Percentiles rank a stretch among this genome's conserved stretches.
Conservation (phyloP, 2,888 invertebrate species). For the Acanthosepion lycidas region DNA sequence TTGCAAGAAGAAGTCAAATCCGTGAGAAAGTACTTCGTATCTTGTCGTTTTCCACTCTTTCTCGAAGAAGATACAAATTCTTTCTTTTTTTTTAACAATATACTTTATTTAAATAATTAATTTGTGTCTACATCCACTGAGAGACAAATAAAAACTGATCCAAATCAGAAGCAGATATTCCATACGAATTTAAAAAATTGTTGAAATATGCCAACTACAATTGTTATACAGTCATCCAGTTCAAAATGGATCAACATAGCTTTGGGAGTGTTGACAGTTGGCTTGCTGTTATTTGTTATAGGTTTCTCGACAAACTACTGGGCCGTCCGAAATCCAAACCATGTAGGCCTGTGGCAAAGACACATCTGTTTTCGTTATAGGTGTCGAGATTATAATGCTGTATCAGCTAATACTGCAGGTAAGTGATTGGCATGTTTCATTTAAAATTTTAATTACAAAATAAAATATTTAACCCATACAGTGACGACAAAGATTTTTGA, state of each 20-base stretch:
- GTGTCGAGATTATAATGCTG: neutral
- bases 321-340: constrained; percentile 48
- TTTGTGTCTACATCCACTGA: neutral
- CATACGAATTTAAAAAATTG: neutral
- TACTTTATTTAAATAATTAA: too few species aligned
- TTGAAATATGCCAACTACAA: constrained; percentile 36
- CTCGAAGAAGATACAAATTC: too few species aligned
- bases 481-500: too few species aligned
- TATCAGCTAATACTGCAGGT: neutral
- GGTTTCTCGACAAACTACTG: constrained; percentile 64
- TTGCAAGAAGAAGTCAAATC: neutral
- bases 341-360: neutral
- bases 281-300: constrained; percentile 59
- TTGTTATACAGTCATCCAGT: neutral
- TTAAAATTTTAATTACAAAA: neutral
- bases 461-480: neutral
- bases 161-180: neutral
- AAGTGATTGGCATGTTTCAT: neutral
- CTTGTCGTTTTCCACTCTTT: neutral
- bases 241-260: constrained; percentile 58
- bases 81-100: too few species aligned
- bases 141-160: neutral
- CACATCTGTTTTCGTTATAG: neutral
- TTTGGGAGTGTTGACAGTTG: constrained; percentile 53
- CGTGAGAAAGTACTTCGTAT: neutral